phyloP scores from a whole-genome alignment of 2,113 vertebrate species.

The Cathartes aura region DNA sequence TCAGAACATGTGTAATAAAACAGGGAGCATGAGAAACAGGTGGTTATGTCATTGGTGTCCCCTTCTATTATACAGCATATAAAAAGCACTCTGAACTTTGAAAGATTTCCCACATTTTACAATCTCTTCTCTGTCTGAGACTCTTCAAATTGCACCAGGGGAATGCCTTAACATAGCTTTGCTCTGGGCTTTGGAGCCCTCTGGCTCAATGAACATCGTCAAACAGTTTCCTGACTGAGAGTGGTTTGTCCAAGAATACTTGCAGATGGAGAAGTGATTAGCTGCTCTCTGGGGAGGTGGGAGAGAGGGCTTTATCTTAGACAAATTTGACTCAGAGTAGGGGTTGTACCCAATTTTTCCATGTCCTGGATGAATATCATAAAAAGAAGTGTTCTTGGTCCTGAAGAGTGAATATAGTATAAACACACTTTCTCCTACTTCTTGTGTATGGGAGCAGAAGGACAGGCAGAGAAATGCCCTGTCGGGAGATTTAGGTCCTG shows the following conservation, averaged over 20 bases:
- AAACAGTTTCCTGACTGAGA: background rate
- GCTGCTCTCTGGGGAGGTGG: background rate
- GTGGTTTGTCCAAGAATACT: background rate
- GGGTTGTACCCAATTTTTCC: background rate
- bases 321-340: background rate
- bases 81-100: background rate
- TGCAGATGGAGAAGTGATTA: background rate
- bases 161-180: background rate
- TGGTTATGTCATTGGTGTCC: background rate
- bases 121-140: background rate
- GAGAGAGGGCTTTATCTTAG: background rate
- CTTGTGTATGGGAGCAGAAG: background rate
- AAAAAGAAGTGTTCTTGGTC: background rate
- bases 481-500: background rate
- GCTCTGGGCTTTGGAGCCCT: background rate
- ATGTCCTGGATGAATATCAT: background rate
- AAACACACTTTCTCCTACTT: background rate
- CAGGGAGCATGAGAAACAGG: background rate
- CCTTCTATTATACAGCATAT: background rate
- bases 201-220: background rate
- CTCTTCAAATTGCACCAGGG: background rate
- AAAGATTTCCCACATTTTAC: background rate
- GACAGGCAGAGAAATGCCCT: background rate
- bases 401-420: background rate
- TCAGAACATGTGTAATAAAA: background rate